Evolutionary conservation across 1,140 invertebrate species (phyloP).

Genomic region (Trichonephila inaurata): DNA sequence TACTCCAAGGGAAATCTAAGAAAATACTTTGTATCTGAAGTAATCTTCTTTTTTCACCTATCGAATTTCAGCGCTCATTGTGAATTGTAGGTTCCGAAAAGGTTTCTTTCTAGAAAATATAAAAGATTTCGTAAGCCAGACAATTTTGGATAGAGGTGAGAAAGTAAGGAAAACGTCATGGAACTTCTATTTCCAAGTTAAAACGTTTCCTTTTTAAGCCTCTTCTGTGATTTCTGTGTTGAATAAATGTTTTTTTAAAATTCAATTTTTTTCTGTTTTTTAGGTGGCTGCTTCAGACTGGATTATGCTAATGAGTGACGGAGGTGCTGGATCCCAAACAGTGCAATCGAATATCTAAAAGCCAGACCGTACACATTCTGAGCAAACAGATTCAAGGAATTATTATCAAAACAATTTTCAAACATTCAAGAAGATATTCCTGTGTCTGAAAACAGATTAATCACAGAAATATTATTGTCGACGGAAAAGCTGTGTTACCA

Average conservation of each 20-base stretch:
- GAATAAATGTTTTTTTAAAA: neutral
- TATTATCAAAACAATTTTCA: no score
- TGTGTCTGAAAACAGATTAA: no score
- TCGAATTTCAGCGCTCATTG: constrained; percentile 10
- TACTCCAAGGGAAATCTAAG: constrained; percentile 17
- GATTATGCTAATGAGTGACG: no score
- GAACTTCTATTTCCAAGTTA: neutral
- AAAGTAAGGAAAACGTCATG: neutral
- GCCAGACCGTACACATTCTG: no score
- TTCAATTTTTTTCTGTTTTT: neutral
- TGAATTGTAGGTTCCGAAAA: constrained; percentile 9
- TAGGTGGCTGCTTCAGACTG: neutral
- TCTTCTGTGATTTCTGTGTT: neutral
- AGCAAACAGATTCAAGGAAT: no score
- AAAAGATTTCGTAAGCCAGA: neutral
- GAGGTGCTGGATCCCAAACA: no score
- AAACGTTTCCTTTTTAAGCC: neutral
- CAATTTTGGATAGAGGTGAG: neutral
- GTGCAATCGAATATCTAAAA: no score
- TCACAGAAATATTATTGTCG: no score
- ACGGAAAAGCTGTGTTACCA: no score
- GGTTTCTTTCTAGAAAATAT: neutral
- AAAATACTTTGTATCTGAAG: constrained; percentile 31
- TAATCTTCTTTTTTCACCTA: neutral
- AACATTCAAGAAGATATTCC: no score